Conservation (phyloP, 2,113 vertebrate species). For the Octodon degus region DNA sequence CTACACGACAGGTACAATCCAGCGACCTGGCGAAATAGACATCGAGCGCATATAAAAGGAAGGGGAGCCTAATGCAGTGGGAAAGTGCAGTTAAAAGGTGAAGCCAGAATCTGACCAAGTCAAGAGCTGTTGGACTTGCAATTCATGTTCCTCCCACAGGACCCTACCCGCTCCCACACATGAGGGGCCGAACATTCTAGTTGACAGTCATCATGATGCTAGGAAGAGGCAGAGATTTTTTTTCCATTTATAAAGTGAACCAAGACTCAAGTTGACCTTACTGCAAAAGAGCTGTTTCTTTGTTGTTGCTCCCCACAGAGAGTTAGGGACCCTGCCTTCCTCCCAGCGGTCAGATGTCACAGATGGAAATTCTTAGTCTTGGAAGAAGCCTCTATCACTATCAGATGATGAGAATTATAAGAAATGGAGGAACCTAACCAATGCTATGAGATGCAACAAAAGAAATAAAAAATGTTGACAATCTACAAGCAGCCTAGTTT, state of each 20-base stretch:
- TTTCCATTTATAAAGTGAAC: neutral
- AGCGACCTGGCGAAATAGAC: neutral
- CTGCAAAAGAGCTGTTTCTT: neutral
- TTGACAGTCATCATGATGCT: neutral
- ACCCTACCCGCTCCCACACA: neutral
- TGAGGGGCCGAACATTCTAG: neutral
- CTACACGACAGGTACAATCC: neutral
- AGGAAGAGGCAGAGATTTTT: neutral
- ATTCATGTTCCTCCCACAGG: neutral
- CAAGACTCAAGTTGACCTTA: neutral
- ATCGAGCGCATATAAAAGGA: neutral
- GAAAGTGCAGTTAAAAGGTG: neutral
- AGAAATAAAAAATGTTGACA: constrained; percentile 49
- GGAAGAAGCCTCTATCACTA: neutral
- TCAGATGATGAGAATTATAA: neutral
- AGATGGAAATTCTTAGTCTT: neutral
- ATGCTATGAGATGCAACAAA: neutral
- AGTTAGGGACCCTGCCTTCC: neutral
- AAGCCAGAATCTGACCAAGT: neutral
- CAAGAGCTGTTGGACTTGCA: neutral
- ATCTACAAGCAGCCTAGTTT: neutral
- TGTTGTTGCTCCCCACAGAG: neutral
- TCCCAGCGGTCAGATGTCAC: neutral
- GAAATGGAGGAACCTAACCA: neutral
- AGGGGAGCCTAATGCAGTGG: neutral